Evolutionary conservation across 2,797 vertebrate species (phyloP), one percentile per base, ranked within the genome.

Genomic region (Acropternis orthonyx): DNA sequence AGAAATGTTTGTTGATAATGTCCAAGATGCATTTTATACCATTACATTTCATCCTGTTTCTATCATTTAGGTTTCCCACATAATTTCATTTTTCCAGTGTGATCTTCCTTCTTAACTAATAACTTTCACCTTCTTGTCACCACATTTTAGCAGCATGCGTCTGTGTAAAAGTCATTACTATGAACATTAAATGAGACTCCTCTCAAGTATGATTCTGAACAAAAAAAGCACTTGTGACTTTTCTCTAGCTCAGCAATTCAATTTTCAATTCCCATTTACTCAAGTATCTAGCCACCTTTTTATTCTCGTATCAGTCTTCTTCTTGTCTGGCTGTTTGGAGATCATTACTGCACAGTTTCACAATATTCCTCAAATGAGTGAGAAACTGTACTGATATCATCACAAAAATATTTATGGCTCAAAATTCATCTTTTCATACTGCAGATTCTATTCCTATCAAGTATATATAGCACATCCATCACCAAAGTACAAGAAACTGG

Each of bases 341-440:
- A 28, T 59, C 46, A 10, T 41, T 48, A 56, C 56, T 91, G 61
- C 15, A 30, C 27, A 85, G 18, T 63, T 87, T 79, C 41, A 58
- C n/a, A 87, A 22, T 87, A 54, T 28, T 89, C n/a, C 37, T 86
- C 43, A 92, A 88, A 87, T 43, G 27, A 71, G 6, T 32, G 10
- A 85, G 61, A 87, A 87, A 72, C 75, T 56, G 8, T 82, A 86
- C 72, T 49, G 66, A 58, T 62, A 46, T 65, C 39, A 68, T 61
- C 83, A 19, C 14, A 92, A 93, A 37, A 91, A 87, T 89, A 87
- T 85, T 85, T 92, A 39, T 74, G 92, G 28, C 56, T 91, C 48
- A 91, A 68, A 89, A 79, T 73, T 89, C 11, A n/a, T 92, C 84
- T 77, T 71, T 77, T 49, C 49, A 7, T 73, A 81, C 88, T 95